Conservation (phyloP, 1,140 invertebrate genomes). For the Gerris buenoi region DNA sequence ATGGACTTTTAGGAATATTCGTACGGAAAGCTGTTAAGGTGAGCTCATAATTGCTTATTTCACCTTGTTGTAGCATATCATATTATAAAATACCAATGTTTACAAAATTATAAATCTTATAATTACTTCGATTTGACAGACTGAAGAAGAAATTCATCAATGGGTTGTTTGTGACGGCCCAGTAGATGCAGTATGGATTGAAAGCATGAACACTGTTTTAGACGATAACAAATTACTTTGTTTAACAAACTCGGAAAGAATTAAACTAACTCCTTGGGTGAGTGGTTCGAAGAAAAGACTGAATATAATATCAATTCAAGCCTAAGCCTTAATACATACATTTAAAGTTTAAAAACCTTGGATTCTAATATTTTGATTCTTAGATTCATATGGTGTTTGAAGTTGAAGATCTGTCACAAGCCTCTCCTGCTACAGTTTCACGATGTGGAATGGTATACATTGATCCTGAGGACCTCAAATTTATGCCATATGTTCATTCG, state of each 20-base stretch:
- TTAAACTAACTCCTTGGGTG: conserved; percentile 59
- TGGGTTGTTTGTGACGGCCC: conserved; percentile 81
- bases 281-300: too few relatives aligned
- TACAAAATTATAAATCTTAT: conserved; percentile 25
- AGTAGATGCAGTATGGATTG: conserved; percentile 88
- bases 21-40: conserved; percentile 51
- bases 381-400: conserved; percentile 77
- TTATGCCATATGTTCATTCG: conserved; percentile 61
- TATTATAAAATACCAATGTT: neutral
- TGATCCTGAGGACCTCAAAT: conserved; percentile 62
- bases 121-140: too few relatives aligned
- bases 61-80: neutral
- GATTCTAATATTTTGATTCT: too few relatives aligned
- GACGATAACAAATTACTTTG: conserved; percentile 91
- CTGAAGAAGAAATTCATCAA: conserved; percentile 51
- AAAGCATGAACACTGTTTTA: conserved; percentile 84
- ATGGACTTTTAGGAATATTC: conserved; percentile 62
- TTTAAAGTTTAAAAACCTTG: too few relatives aligned
- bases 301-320: too few relatives aligned
- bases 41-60: too few relatives aligned
- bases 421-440: conserved; percentile 78
- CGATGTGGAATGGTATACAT: conserved; percentile 69
- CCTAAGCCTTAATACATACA: too few relatives aligned
- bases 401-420: conserved; percentile 70
- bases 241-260: conserved; percentile 72